Conservation (phyloP, 2,888 invertebrate species). For the Erebia epiphron region DNA sequence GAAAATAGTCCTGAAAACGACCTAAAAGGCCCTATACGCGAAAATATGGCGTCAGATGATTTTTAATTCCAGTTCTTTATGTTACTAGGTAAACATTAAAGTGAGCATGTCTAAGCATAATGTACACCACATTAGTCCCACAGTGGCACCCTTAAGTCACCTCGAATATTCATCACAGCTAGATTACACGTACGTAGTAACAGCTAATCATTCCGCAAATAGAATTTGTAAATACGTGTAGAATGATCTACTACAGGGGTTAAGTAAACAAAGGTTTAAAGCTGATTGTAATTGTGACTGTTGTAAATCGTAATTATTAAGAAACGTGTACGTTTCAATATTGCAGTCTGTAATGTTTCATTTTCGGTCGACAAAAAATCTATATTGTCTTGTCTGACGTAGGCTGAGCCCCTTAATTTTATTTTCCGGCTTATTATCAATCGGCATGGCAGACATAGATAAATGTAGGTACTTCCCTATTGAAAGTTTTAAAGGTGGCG, state of each 20-base stretch:
- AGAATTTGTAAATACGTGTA: constrained; percentile 34
- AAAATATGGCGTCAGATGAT: too few relatives aligned
- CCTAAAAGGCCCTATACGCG: too few relatives aligned
- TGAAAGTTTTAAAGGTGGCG: too few relatives aligned
- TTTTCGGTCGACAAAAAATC: too few relatives aligned
- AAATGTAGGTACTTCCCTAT: too few relatives aligned
- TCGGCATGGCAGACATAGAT: too few relatives aligned
- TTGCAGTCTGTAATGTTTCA: too few relatives aligned
- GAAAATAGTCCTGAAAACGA: too few relatives aligned
- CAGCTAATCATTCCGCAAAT: constrained; percentile 39
- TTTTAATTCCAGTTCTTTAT: background rate
- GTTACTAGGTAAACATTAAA: constrained; percentile 38
- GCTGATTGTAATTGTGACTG: background rate
- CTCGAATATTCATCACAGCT: constrained; percentile 75
- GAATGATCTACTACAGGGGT: constrained; percentile 14
- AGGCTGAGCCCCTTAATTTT: too few relatives aligned
- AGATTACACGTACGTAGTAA: constrained; percentile 52
- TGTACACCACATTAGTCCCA: constrained; percentile 66
- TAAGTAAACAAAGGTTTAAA: background rate
- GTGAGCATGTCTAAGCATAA: constrained; percentile 65
- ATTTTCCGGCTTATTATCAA: too few relatives aligned
- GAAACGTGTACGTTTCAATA: too few relatives aligned
- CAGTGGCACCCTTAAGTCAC: constrained; percentile 50
- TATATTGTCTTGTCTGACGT: too few relatives aligned
- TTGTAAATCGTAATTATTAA: background rate